Base-by-base conservation (phyloP, 2,797 vertebrate genomes). In the Helicolenus hilgendorfi region DNA sequence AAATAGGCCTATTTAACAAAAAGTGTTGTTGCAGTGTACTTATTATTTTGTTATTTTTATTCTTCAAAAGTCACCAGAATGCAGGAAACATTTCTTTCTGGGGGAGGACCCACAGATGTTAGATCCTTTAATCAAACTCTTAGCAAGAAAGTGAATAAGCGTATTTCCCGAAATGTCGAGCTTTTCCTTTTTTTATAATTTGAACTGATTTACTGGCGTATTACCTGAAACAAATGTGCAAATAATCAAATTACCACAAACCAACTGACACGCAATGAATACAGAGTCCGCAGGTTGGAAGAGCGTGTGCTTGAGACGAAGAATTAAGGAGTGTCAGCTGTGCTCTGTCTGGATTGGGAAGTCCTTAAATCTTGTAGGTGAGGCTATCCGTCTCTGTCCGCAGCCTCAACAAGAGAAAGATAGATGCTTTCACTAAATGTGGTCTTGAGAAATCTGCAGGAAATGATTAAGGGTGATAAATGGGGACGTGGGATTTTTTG, bases 401-500 rank as follows among this genome's bases (percentile, higher is more conserved):
- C 71, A 10, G 72, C 81, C 92, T 58, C 87, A 92, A 89, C 76
- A 11, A 81, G 85, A 84, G 89, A 93, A 96, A 97, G 97, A 97
- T 93, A 93, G 95, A 98, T 97, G 96, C 86, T 56, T 93, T 97
- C 96, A 97, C 97, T 97, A 97, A 97, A 95, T 72, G 92, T 89
- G 94, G 95, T 96, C 96, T 97, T 94, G 94, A 97, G 95, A 96
- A 97, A 96, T 96, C 95, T 96, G 94, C 94, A 95, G 95, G 95
- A 97, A 97, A 97, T 97, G 96, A 97, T 97, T 97, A 97, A 94
- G 94, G 94, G 92, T 97, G 96, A 97, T 96, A 88, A 97, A 97
- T 97, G 95, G 86, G 77, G 71, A 91, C 89, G 64, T 27, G 27
- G 79, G 76, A 74, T 81, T 92, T 92, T 95, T 92, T 79, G 85